A percentile compares a stretch with the other conserved stretches of the same genome.
Evolutionary conservation across 2,113 vertebrate species (phyloP).

Genomic region (Gobius niger): DNA sequence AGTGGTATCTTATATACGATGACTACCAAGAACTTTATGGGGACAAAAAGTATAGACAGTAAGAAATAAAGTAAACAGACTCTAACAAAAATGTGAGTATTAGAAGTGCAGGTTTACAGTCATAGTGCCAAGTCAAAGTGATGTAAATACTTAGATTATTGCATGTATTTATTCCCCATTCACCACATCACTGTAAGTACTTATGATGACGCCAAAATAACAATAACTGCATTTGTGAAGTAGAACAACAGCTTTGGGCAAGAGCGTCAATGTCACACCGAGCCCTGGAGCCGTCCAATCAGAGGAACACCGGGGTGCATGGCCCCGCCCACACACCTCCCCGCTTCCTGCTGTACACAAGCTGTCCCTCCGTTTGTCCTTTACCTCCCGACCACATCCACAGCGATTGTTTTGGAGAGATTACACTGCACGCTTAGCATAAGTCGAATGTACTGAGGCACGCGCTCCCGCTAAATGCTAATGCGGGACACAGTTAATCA

Average conservation of each 20-base stretch:
- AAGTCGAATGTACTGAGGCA: conserved; percentile 41
- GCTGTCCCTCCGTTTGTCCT: conserved; percentile 55
- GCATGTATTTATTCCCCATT: too few relatives aligned
- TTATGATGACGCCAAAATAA: too few relatives aligned
- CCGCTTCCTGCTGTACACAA: conserved; percentile 64
- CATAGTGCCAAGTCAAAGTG: too few relatives aligned
- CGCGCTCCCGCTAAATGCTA: conserved; percentile 43
- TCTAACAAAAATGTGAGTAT: too few relatives aligned
- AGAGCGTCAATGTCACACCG: conserved; percentile 55
- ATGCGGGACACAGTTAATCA: conserved; percentile 53
- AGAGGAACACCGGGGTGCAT: conserved; percentile 63
- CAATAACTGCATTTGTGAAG: background rate
- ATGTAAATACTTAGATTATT: too few relatives aligned
- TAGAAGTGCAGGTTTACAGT: too few relatives aligned
- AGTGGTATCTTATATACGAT: too few relatives aligned
- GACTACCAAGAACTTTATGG: too few relatives aligned
- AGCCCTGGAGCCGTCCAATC: conserved; percentile 62
- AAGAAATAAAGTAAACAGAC: too few relatives aligned
- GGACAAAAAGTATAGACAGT: too few relatives aligned
- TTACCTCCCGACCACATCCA: conserved; percentile 23
- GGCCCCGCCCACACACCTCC: conserved; percentile 58
- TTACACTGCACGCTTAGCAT: conserved; percentile 22
- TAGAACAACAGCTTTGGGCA: conserved; percentile 48
- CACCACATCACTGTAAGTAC: too few relatives aligned
- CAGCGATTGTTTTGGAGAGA: conserved; percentile 23